phyloP scores from a whole-genome alignment of 2,113 vertebrate genomes.

The Osmerus mordax region DNA sequence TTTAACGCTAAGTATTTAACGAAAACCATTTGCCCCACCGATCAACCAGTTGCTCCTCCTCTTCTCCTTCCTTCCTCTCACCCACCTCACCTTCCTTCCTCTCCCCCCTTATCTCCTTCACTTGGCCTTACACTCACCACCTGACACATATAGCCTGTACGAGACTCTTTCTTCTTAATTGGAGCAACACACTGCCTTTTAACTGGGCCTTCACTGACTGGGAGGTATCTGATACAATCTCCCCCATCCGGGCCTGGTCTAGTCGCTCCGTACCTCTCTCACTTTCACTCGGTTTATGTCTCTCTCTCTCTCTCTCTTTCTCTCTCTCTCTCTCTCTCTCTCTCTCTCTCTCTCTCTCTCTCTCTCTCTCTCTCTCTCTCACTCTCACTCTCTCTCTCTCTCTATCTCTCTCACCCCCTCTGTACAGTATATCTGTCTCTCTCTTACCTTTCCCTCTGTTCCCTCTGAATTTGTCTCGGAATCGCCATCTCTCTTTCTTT shows the following conservation, averaged over 20 bases:
- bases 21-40: too few species aligned
- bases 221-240: conserved; percentile 46
- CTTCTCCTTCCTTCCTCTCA: neutral
- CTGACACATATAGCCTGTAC: too few species aligned
- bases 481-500: neutral
- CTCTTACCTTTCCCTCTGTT: neutral
- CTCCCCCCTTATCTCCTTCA: neutral
- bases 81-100: neutral
- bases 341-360: neutral
- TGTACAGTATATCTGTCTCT: neutral
- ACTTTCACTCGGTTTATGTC: neutral
- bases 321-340: neutral
- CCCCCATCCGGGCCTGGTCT: neutral
- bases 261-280: neutral
- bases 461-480: neutral
- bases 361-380: neutral
- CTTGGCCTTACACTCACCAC: too few species aligned
- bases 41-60: neutral
- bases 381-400: neutral
- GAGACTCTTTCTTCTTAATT: too few species aligned
- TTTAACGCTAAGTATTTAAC: too few species aligned
- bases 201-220: neutral
- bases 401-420: neutral
- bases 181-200: neutral
- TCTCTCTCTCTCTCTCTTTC: neutral